Evolutionary conservation across 2,888 invertebrate genomes (phyloP).

Genomic region (Parelbella ahira): DNA sequence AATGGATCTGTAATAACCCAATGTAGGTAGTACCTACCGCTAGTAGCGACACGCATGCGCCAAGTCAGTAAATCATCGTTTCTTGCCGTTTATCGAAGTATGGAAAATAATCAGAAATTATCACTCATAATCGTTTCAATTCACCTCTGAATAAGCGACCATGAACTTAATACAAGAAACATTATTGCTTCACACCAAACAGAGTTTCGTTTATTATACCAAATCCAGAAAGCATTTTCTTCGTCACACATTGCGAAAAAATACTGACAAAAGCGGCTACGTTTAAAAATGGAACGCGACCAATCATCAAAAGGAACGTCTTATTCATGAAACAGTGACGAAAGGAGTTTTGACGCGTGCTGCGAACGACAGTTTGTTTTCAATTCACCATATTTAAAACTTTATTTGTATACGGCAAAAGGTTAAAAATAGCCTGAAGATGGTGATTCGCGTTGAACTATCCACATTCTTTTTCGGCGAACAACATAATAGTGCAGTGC

Average conservation of each 20-base stretch:
- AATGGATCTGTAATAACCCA: too few species aligned
- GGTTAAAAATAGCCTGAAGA: background rate
- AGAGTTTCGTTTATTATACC: slow-evolving; percentile 5
- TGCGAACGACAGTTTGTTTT: background rate
- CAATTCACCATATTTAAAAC: too few species aligned
- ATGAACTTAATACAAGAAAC: slow-evolving; percentile 31
- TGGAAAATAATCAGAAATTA: slow-evolving; percentile 3
- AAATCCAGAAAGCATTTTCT: slow-evolving; percentile 19
- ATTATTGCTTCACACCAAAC: slow-evolving; percentile 12
- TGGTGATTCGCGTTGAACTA: slow-evolving; percentile 15
- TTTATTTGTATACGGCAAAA: too few species aligned
- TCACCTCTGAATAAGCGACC: slow-evolving; percentile 31
- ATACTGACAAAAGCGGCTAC: slow-evolving; percentile 43
- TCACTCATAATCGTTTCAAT: slow-evolving; percentile 1
- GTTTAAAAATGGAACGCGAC: slow-evolving; percentile 65
- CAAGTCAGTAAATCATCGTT: too few species aligned
- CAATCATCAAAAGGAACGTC: slow-evolving; percentile 56
- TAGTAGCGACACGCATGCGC: background rate
- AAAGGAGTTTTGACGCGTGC: slow-evolving; percentile 31
- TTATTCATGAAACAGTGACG: slow-evolving; percentile 43
- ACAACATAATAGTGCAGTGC: slow-evolving; percentile 47
- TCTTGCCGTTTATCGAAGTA: background rate
- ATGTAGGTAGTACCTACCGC: too few species aligned
- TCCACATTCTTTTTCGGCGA: slow-evolving; percentile 24
- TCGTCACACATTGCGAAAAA: slow-evolving; percentile 50